Evolutionary conservation across 2,113 vertebrate genomes (phyloP).

Genomic region (Percina caprodes): DNA sequence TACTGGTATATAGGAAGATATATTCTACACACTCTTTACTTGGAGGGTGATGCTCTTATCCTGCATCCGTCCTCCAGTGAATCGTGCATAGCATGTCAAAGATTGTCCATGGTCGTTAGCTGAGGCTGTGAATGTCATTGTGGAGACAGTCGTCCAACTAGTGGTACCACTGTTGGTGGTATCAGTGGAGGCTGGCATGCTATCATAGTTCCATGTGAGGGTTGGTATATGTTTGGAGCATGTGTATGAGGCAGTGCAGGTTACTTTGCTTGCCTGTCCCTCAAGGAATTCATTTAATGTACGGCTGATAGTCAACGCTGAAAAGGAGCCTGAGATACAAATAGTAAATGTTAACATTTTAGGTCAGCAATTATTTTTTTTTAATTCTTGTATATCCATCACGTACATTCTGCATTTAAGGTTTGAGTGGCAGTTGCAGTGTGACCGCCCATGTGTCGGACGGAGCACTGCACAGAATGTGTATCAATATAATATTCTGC

Average conservation of each 20-base stretch:
- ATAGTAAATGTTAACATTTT: neutral
- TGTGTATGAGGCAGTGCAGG: conserved; percentile 63
- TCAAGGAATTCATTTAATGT: conserved; percentile 57
- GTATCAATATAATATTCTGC: neutral
- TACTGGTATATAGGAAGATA: neutral
- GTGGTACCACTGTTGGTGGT: accelerated
- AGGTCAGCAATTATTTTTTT: too few relatives aligned
- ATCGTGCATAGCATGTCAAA: conserved; percentile 53
- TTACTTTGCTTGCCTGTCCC: conserved; percentile 39
- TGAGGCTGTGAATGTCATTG: conserved; percentile 54
- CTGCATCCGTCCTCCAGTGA: neutral
- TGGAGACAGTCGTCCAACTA: conserved; percentile 45
- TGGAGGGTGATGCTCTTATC: conserved; percentile 3
- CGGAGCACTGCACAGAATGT: conserved; percentile 44
- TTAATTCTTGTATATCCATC: too few relatives aligned
- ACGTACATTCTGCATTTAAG: conserved; percentile 65
- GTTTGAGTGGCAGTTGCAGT: neutral
- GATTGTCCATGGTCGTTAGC: conserved; percentile 48
- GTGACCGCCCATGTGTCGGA: neutral
- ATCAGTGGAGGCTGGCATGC: conserved; percentile 30
- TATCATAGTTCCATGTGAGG: conserved; percentile 57
- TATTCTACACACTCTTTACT: conserved; percentile 60
- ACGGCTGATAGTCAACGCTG: conserved; percentile 5
- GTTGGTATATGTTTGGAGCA: conserved; percentile 41
- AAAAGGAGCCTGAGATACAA: conserved; percentile 47